Evolutionary conservation across 2,113 vertebrate species (phyloP).

Genomic region (Lates calcarifer): DNA sequence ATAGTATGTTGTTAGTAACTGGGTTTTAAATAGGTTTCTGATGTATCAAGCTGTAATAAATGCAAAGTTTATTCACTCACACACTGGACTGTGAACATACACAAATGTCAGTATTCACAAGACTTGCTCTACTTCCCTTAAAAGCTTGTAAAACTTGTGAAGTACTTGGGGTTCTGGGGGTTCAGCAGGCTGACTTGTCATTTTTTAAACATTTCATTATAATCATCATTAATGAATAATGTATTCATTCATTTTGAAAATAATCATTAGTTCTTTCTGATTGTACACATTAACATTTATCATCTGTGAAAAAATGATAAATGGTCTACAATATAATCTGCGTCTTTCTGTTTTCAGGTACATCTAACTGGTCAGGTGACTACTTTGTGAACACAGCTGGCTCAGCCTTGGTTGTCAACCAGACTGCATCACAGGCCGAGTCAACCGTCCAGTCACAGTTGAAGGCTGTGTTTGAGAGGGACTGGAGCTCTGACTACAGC

Average conservation of each 20-base stretch:
- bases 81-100: too few species aligned
- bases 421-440: constrained; percentile 64
- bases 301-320: background rate
- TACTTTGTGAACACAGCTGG: constrained; percentile 90
- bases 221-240: too few species aligned
- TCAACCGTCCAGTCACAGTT: constrained; percentile 84
- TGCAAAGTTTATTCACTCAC: background rate
- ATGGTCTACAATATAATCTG: background rate
- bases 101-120: background rate
- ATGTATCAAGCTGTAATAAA: background rate
- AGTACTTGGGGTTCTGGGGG: too few species aligned
- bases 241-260: too few species aligned
- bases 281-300: background rate
- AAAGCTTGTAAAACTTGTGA: background rate
- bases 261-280: background rate
- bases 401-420: constrained; percentile 87
- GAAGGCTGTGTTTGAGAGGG: constrained; percentile 86
- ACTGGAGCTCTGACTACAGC: constrained; percentile 91
- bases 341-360: constrained; percentile 81
- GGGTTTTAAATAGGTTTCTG: background rate
- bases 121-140: background rate
- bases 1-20: background rate
- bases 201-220: too few species aligned
- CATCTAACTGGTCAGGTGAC: constrained; percentile 94
- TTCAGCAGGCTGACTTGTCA: too few species aligned